phyloP scores from a whole-genome alignment of 2,113 vertebrate species.

The Crotalus helleri region DNA sequence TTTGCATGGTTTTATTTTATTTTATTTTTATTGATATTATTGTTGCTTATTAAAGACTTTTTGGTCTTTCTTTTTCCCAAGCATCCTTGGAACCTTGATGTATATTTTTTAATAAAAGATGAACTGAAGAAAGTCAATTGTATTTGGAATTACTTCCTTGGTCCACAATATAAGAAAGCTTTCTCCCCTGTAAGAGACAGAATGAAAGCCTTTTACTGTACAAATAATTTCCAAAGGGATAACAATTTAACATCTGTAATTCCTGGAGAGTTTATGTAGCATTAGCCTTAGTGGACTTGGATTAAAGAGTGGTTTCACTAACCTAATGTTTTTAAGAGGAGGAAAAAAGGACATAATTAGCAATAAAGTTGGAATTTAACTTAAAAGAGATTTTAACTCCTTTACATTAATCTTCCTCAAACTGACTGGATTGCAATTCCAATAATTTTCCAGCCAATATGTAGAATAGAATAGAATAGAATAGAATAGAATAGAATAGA shows the following conservation, averaged over 20 bases:
- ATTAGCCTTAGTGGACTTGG: background rate
- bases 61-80: constrained; percentile 9
- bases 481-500: too few species aligned
- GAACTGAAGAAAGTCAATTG: constrained; percentile 62
- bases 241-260: constrained; percentile 27
- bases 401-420: background rate
- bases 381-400: background rate
- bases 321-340: background rate
- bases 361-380: constrained; percentile 15
- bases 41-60: background rate
- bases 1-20: constrained; percentile 15
- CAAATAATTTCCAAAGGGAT: constrained; percentile 46
- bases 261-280: constrained; percentile 21
- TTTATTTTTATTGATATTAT: constrained; percentile 6
- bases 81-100: constrained; percentile 27
- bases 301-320: constrained; percentile 1
- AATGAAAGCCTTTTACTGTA: background rate
- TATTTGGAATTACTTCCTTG: constrained; percentile 62
- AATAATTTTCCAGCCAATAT: background rate
- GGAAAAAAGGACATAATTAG: background rate
- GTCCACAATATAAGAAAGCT: constrained; percentile 44
- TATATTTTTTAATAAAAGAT: constrained; percentile 52
- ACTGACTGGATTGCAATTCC: background rate
- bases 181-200: background rate
- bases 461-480: too few species aligned